Evolutionary conservation across 2,113 vertebrate genomes (phyloP).

Genomic region (Alethe castanea): DNA sequence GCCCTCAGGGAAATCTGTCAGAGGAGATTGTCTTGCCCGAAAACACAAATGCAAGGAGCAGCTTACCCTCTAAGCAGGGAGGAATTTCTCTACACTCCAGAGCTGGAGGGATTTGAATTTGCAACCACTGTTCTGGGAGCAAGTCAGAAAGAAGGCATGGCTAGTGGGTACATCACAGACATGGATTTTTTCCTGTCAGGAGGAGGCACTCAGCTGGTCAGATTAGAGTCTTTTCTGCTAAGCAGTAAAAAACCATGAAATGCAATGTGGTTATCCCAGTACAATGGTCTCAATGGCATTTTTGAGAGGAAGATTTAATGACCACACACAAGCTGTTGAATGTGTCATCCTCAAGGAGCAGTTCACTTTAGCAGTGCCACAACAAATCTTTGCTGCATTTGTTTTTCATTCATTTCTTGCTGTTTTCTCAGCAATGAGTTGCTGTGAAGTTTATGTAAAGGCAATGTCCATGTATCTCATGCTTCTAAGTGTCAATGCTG

Average conservation of each 20-base stretch:
- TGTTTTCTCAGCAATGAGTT: not conserved
- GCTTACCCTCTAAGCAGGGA: not conserved
- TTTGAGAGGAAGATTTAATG: not conserved
- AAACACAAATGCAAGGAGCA: not conserved
- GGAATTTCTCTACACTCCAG: not conserved
- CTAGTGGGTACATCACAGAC: not conserved
- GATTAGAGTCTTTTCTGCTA: not conserved
- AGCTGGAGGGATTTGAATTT: not conserved
- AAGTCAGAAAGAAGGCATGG: not conserved
- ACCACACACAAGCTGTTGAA: not conserved
- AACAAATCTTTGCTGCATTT: not conserved
- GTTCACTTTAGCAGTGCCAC: not conserved
- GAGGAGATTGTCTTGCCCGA: not conserved
- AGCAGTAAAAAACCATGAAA: not conserved
- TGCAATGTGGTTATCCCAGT: not conserved
- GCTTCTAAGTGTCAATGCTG: not conserved
- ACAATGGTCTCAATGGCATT: not conserved
- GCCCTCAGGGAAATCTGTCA: not conserved
- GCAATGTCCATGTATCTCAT: not conserved
- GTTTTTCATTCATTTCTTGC: not conserved
- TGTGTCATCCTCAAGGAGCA: not conserved
- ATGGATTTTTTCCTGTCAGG: not conserved
- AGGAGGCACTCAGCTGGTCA: not conserved
- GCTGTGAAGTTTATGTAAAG: not conserved
- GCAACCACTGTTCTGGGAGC: not conserved